Conservation (phyloP, 2,888 invertebrate species). For the Leptothorax acervorum region DNA sequence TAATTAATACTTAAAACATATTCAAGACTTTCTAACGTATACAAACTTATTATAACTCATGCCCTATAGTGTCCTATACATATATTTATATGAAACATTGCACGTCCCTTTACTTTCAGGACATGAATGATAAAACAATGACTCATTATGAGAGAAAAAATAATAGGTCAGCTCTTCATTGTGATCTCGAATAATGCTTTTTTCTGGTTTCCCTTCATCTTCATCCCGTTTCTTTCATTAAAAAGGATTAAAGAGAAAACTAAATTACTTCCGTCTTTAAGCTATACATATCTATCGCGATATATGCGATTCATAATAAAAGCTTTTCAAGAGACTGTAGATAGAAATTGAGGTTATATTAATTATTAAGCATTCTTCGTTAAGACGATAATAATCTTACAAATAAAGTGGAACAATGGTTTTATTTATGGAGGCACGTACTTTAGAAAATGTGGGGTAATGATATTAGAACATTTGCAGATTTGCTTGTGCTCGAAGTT, state of each 20-base stretch:
- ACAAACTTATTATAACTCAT: not conserved
- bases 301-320: not conserved
- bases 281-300: not conserved
- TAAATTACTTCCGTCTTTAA: constrained; percentile 44
- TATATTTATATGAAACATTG: not conserved
- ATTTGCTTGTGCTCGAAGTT: not conserved
- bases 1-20: not conserved
- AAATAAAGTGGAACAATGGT: not conserved
- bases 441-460: not conserved
- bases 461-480: not conserved
- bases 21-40: not conserved
- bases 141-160: constrained; percentile 29
- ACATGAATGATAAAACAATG: constrained; percentile 37
- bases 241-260: constrained; percentile 6
- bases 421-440: not conserved
- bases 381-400: not conserved
- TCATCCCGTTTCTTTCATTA: constrained; percentile 10
- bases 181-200: constrained; percentile 19
- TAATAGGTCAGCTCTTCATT: constrained; percentile 49
- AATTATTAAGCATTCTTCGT: constrained; percentile 3
- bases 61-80: not conserved
- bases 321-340: not conserved
- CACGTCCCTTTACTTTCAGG: not conserved
- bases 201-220: not conserved
- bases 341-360: constrained; percentile 2